Conservation (phyloP, 2,113 vertebrate species). For the Cryptomyrus ogoouensis region DNA sequence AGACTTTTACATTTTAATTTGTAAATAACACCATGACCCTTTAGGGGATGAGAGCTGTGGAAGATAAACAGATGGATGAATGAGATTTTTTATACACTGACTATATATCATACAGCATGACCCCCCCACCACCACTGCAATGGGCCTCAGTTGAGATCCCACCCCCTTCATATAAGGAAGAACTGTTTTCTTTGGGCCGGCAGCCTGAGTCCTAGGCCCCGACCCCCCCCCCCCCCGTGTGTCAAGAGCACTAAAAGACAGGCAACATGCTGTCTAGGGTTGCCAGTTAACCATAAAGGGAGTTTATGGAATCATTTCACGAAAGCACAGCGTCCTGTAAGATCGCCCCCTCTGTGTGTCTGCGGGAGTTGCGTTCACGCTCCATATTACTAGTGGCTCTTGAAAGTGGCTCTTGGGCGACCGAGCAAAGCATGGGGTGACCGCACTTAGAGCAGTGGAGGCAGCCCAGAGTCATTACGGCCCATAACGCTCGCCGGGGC, state of each 20-base stretch:
- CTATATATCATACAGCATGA: not conserved
- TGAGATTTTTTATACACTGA: not conserved
- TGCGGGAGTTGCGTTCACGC: not conserved
- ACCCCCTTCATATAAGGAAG: not conserved
- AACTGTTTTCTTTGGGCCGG: not conserved
- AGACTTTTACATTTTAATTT: not conserved
- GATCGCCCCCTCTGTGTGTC: not conserved
- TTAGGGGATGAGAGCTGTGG: not conserved
- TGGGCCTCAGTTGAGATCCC: not conserved
- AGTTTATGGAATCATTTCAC: not conserved
- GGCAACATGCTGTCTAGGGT: not conserved
- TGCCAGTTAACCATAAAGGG: not conserved
- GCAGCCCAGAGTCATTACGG: not conserved
- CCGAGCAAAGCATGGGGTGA: not conserved
- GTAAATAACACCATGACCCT: not conserved
- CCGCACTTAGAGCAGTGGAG: not conserved
- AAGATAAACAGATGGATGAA: not conserved
- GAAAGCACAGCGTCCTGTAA: not conserved
- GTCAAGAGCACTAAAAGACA: not conserved
- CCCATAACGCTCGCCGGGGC: not conserved
- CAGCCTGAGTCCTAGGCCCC: not conserved
- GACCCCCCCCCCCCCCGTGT: too few species aligned
- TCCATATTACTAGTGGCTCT: not conserved
- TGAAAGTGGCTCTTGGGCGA: not conserved
- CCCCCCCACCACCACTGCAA: not conserved